phyloP scores from a whole-genome alignment of 2,797 vertebrate species.

The Catostomus latipinnis region DNA sequence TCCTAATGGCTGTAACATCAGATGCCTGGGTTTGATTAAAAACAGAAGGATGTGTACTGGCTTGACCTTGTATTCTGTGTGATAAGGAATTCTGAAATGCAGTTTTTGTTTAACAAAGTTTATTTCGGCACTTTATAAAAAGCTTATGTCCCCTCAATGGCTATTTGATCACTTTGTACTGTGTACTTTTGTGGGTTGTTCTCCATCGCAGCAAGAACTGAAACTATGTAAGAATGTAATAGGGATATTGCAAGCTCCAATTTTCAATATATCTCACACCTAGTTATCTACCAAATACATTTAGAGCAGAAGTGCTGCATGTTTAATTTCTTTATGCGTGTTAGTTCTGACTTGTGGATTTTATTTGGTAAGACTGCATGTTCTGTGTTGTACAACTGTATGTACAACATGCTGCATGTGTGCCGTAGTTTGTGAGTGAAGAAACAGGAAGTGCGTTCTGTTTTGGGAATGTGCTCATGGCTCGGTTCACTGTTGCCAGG shows the following conservation, averaged over 20 bases:
- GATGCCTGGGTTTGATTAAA: constrained; percentile 42
- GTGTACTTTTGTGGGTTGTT: neutral
- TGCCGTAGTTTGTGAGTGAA: constrained; percentile 43
- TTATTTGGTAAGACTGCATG: constrained; percentile 22
- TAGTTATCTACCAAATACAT: neutral
- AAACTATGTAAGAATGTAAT: neutral
- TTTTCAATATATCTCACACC: neutral
- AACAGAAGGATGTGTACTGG: constrained; percentile 22
- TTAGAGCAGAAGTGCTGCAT: neutral
- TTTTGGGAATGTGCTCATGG: constrained; percentile 54
- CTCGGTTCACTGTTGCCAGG: constrained; percentile 24
- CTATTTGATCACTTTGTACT: neutral
- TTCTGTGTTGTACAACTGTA: neutral
- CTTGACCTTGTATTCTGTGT: constrained; percentile 25
- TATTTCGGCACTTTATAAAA: constrained; percentile 31
- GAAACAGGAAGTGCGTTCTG: constrained; percentile 54
- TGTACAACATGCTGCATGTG: constrained; percentile 25
- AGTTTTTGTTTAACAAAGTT: constrained; percentile 25
- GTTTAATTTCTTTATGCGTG: constrained; percentile 5
- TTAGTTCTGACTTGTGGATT: constrained; percentile 22
- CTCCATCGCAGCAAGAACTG: neutral
- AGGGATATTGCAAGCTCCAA: neutral
- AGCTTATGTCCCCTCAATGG: constrained; percentile 4
- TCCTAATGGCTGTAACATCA: constrained; percentile 25
- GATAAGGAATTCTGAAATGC: constrained; percentile 41